These are phyloP conservation scores for Cladorhizidae sp. DNA, from an alignment of 37 sponge, comb jelly and placozoan genomes.

Conservation along the genomic window DNA sequence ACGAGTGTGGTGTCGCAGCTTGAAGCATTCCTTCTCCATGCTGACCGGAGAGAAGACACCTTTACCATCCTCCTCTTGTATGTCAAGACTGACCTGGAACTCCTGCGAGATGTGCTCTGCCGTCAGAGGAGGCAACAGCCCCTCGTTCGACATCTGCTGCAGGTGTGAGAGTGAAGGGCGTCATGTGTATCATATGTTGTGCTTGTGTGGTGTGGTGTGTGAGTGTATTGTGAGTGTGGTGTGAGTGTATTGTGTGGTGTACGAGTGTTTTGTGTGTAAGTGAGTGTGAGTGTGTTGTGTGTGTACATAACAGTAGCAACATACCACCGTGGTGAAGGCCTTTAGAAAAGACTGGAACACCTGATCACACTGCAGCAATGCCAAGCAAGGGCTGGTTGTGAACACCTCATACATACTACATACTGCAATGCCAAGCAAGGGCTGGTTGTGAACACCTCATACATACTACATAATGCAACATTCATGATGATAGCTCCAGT, in stretches of 20 bases:
- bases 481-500: no score
- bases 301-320: neutral
- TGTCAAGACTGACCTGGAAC: slow-evolving; percentile 73
- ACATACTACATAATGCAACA: no score
- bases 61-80: slow-evolving; percentile 82
- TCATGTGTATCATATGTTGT: neutral
- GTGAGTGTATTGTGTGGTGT: neutral
- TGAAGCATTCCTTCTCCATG: slow-evolving; percentile 84
- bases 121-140: neutral
- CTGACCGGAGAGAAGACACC: slow-evolving; percentile 43
- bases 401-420: no score
- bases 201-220: neutral
- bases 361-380: slow-evolving; percentile 69
- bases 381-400: no score
- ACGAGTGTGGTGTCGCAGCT: slow-evolving; percentile 52
- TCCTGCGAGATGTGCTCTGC: slow-evolving; percentile 37
- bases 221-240: no score
- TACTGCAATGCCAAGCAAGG: no score
- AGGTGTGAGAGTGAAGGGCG: neutral
- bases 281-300: neutral
- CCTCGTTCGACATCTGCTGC: neutral
- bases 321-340: slow-evolving; percentile 52
- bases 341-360: slow-evolving; percentile 75
- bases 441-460: no score
- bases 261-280: neutral